phyloP scores from a whole-genome alignment of 2,797 vertebrate genomes.

The Acanthurus lineatus region DNA sequence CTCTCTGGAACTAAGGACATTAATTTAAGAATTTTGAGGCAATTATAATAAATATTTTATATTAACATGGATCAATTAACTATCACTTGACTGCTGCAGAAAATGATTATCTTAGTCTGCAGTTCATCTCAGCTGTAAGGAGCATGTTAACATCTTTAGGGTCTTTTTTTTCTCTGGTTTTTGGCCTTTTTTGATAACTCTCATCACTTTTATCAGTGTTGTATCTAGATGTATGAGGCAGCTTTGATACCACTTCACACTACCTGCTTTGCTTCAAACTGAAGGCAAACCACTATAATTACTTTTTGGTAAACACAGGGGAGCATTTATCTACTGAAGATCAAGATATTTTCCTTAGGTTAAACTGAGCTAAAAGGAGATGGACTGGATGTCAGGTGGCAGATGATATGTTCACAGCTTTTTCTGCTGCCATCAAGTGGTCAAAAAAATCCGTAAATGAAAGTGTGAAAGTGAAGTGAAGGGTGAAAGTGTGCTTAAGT shows the following conservation, averaged over 20 bases:
- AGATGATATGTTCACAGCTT: not conserved
- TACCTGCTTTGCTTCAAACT: not conserved
- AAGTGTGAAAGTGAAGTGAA: not conserved
- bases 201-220: not conserved
- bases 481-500: too few species aligned
- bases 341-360: not conserved
- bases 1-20: not conserved
- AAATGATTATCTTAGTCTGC: not conserved
- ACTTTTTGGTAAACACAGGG: not conserved
- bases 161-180: not conserved
- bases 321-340: not conserved
- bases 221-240: not conserved
- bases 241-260: not conserved
- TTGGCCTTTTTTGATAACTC: not conserved
- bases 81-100: not conserved
- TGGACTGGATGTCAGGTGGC: not conserved
- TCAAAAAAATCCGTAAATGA: not conserved
- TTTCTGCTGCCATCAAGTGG: not conserved
- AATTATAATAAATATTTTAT: not conserved
- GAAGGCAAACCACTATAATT: not conserved
- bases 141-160: not conserved
- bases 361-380: not conserved
- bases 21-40: not conserved
- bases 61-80: not conserved
- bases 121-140: not conserved